Evolutionary conservation across 2,113 vertebrate species (phyloP), one percentile per base, ranked within the genome.

Genomic region (Sylvilagus bachmani): DNA sequence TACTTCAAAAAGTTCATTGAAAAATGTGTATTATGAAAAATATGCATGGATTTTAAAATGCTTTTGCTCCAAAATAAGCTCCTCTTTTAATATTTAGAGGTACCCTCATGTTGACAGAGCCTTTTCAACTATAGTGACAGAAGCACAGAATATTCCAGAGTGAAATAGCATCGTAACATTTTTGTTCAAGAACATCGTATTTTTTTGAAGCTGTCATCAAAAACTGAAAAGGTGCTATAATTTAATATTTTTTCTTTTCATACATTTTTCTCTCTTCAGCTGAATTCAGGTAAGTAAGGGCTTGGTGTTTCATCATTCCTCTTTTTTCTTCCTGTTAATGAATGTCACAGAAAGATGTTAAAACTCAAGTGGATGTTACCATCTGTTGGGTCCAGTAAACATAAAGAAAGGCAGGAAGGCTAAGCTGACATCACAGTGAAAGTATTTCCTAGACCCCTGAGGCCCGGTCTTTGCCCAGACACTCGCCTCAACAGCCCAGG

Each of bases 271-370:
- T 86, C 90, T 92, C 66, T 91, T 95, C 58, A 78, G 49, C 38
- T 86, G 79, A 25, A 83, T 69, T 87, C 49, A 82, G 70, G 81
- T 82, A 89, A 90, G 53, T 14, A 38, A 86, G 62, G 53, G n/a
- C 90, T 91, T 95, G 16, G 21, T 74, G 70, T 90, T 97, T 94
- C 49, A 78, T 74, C 55, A 22, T 93, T 73, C 84, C 77, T 89
- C 74, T 6, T 25, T n/a, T n/a, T 89, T 92, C 38, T 97, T 29
- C 74, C 84, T 9, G 67, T 95, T 58, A 95, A 93, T 93, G 87
- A 91, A 92, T 61, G 78, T 83, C 86, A 91, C 24, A 81, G 55
- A 58, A 94, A 91, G 8, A 95, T 70, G 44, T 22, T 84, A 51
- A 58, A 58, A 38, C 7, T 91, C 16, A 53, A 88, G 14, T 84